Evolutionary conservation across 2,113 vertebrate species (phyloP).

Genomic region (Bufo gargarizans): DNA sequence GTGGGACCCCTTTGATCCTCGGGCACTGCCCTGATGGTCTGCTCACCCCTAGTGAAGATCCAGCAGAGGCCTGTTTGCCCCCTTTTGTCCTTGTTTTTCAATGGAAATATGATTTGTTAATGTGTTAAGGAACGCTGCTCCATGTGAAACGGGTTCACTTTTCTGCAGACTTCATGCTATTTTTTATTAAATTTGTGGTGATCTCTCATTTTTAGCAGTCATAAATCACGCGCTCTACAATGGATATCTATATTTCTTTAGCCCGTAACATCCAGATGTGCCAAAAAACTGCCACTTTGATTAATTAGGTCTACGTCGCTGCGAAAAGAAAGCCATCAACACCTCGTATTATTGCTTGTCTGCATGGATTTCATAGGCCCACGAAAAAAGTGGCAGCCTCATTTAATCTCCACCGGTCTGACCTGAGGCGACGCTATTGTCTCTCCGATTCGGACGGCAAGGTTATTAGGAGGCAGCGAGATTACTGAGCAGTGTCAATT

Average conservation of each 20-base stretch:
- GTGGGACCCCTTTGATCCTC: background rate
- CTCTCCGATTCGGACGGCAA: background rate
- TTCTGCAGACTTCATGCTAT: background rate
- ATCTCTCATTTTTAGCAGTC: background rate
- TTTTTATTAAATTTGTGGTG: background rate
- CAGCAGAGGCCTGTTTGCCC: background rate
- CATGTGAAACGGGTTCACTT: background rate
- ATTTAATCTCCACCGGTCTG: slow-evolving; percentile 27
- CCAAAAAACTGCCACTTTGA: background rate
- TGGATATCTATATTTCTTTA: slow-evolving; percentile 1
- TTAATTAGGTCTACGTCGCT: slow-evolving; percentile 21
- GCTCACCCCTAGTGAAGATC: background rate
- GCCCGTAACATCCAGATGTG: background rate
- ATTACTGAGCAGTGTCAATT: slow-evolving; percentile 49
- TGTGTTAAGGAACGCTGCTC: background rate
- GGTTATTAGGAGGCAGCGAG: slow-evolving; percentile 32
- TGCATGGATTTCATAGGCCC: slow-evolving; percentile 24
- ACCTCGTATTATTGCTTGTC: background rate
- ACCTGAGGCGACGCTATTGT: slow-evolving; percentile 37
- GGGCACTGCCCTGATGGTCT: background rate
- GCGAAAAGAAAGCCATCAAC: background rate
- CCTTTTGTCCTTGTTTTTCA: background rate
- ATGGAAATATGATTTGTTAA: background rate
- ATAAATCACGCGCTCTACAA: background rate
- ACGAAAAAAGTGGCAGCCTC: background rate